phyloP scores from a whole-genome alignment of 2,113 vertebrate genomes.

The Leptobrachium ailaonicum region DNA sequence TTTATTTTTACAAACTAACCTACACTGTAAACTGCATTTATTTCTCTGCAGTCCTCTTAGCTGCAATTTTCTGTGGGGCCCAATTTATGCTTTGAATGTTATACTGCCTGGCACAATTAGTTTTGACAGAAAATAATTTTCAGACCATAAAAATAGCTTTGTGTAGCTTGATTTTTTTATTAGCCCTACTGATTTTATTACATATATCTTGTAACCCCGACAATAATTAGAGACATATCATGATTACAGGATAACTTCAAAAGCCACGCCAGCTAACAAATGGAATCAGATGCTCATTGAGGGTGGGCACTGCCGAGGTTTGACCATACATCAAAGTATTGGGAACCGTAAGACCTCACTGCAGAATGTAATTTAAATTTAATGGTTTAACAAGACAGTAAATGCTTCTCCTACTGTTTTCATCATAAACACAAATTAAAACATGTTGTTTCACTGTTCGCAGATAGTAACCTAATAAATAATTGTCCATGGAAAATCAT shows the following conservation, averaged over 20 bases:
- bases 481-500: no score
- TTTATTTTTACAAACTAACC: no score
- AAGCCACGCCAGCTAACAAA: background rate
- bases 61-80: background rate
- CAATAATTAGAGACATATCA: slow-evolving; percentile 25
- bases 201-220: slow-evolving; percentile 3
- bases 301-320: background rate
- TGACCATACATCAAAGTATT: background rate
- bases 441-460: no score
- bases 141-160: slow-evolving; percentile 2
- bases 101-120: background rate
- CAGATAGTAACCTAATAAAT: no score
- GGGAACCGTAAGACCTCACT: no score
- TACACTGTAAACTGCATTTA: no score
- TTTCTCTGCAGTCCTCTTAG: background rate
- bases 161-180: slow-evolving; percentile 17
- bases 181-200: slow-evolving; percentile 7
- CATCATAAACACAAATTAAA: no score
- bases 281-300: background rate
- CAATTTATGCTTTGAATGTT: background rate
- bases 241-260: slow-evolving; percentile 29
- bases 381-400: no score
- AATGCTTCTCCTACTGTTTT: no score
- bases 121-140: slow-evolving; percentile 15
- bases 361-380: no score